Evolutionary conservation across 2,888 invertebrate species (phyloP), one percentile per base, ranked within the genome.

Genomic region (Marronus borbonicus): DNA sequence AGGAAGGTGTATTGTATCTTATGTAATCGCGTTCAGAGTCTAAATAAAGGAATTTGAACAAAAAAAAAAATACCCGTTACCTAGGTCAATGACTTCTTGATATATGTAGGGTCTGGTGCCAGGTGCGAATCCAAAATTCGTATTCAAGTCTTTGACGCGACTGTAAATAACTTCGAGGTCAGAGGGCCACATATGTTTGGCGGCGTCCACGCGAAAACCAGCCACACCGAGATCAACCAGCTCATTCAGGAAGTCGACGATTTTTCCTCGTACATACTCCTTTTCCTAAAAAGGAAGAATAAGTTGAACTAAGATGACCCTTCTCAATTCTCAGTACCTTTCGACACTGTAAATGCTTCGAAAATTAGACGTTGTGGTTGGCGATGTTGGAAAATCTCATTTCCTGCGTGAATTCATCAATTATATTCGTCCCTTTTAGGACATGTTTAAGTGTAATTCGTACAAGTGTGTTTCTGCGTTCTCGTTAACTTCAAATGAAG

Each of bases 181-280:
- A 0, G 86, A 85, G 0, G 97, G 95, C 91, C 93, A 93, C 94
- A 95, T 94, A 86, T 95, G 95, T 83, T 94, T 95, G 0, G 94
- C 94, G 4, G 94, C 94, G 85, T 95, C 95, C 65, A 95, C 91
- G 83, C 95, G 81, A 89, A 97, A 96, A 24, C 97, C 97, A 85
- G 96, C 96, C 0, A 96, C 95, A 44, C 97, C 97, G 76, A 93
- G 86, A 62, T 91, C 91, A 55, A 95, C 91, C 4, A 93, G 89
- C 12, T 88, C 89, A 86, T 95, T 94, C 89, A 96, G 88, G 85
- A 90, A 93, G 0, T 90, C 90, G 0, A 92, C 89, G 3, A 95
- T 91, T 86, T 91, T 92, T 1, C 87, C 86, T 20, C 93, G 90
- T 5, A 96, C 96, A 81, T 93, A 91, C 12, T 91, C 89, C 17